Conservation (phyloP, 2,113 vertebrate genomes). For the Thunnus thynnus region DNA sequence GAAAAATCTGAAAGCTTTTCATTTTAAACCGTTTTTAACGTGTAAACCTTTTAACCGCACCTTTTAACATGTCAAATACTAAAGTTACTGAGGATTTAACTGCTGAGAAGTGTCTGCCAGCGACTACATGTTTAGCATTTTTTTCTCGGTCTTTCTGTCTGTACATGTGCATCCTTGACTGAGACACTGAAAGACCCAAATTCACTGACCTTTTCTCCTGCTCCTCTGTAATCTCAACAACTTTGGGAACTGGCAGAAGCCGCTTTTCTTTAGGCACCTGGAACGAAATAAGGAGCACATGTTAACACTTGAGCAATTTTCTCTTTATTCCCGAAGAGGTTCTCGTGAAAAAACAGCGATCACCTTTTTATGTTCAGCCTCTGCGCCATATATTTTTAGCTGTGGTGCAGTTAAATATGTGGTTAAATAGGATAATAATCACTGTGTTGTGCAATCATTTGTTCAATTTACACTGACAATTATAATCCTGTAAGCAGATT, state of each 20-base stretch:
- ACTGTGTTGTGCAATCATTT: neutral
- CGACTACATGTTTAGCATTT: conserved; percentile 1
- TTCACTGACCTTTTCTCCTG: conserved; percentile 94
- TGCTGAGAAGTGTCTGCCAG: neutral
- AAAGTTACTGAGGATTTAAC: conserved; percentile 9
- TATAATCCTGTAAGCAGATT: neutral
- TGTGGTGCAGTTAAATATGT: neutral
- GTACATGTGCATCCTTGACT: conserved; percentile 6
- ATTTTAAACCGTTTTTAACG: neutral
- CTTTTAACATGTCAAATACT: conserved; percentile 3
- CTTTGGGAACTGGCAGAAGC: conserved; percentile 90
- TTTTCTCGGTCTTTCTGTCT: conserved; percentile 14
- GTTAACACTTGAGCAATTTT: neutral
- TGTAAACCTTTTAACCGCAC: neutral
- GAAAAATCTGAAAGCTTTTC: neutral
- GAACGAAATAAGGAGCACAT: conserved; percentile 47
- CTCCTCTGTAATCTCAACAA: conserved; percentile 91
- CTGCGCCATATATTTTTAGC: neutral
- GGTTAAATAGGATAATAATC: too few relatives aligned
- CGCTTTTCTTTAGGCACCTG: conserved; percentile 99
- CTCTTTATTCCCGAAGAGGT: too few relatives aligned
- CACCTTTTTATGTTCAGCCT: neutral
- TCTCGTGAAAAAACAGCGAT: too few relatives aligned
- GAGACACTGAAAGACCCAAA: neutral
- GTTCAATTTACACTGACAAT: neutral